Conservation (phyloP, 2,888 invertebrate species). For the Andrena minutula region DNA sequence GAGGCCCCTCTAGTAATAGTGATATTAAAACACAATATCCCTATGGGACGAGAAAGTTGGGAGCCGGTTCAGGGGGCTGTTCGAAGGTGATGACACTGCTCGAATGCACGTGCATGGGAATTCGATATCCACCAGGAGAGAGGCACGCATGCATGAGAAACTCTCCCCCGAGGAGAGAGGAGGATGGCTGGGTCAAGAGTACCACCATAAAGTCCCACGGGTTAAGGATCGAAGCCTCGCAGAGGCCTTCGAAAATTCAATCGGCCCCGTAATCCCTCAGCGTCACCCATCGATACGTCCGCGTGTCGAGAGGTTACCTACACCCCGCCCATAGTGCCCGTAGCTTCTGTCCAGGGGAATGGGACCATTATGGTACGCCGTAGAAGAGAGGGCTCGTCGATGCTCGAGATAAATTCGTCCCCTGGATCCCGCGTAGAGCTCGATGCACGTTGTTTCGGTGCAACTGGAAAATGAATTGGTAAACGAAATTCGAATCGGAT, state of each 20-base stretch:
- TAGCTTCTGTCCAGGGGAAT: neutral
- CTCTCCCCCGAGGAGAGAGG: slow-evolving; percentile 43
- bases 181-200: slow-evolving; percentile 80
- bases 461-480: slow-evolving; percentile 3
- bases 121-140: slow-evolving; percentile 77
- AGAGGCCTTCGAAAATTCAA: slow-evolving; percentile 73
- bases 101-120: slow-evolving; percentile 84
- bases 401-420: slow-evolving; percentile 8
- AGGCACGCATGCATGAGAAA: slow-evolving; percentile 58
- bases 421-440: neutral
- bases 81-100: slow-evolving; percentile 84
- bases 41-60: slow-evolving; percentile 71
- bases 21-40: slow-evolving; percentile 83
- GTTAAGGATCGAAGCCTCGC: slow-evolving; percentile 74
- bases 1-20: slow-evolving; percentile 67
- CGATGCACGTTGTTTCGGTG: neutral
- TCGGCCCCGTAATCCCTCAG: slow-evolving; percentile 69
- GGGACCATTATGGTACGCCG: slow-evolving; percentile 38
- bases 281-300: slow-evolving; percentile 68
- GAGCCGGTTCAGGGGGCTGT: slow-evolving; percentile 60
- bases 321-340: neutral
- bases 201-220: slow-evolving; percentile 79
- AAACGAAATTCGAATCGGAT: slow-evolving; percentile 9
- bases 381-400: slow-evolving; percentile 21
- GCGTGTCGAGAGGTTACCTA: slow-evolving; percentile 61